phyloP scores from a whole-genome alignment of 2,113 vertebrate species.

The Leucosticte australis region DNA sequence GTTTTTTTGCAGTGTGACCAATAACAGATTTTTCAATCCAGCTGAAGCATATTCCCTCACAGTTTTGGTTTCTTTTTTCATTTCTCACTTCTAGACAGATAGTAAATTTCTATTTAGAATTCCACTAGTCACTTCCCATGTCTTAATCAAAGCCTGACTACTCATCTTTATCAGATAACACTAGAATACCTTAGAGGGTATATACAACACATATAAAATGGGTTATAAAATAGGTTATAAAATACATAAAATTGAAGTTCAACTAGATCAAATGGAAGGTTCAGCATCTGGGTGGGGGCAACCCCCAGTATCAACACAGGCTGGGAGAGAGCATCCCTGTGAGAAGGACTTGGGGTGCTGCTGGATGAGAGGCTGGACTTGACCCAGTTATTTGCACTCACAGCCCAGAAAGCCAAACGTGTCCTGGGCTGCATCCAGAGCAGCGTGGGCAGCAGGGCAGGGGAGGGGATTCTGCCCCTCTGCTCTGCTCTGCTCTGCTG shows the following conservation, averaged over 20 bases:
- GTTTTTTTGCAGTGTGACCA: not conserved
- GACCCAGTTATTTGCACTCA: accelerated
- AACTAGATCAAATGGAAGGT: not conserved
- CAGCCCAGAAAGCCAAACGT: not conserved
- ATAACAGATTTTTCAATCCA: not conserved
- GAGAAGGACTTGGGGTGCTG: not conserved
- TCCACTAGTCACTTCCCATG: not conserved
- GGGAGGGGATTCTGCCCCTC: not conserved
- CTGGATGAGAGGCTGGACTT: not conserved
- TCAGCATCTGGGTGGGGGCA: not conserved
- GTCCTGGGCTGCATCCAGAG: not conserved
- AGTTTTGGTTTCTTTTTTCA: not conserved
- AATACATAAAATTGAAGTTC: not conserved
- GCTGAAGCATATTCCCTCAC: not conserved
- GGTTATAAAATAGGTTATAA: not conserved
- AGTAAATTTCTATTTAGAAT: not conserved
- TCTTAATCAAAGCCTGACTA: not conserved
- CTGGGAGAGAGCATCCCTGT: not conserved
- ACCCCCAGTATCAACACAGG: not conserved
- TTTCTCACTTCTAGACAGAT: not conserved
- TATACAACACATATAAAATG: not conserved
- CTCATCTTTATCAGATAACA: not conserved
- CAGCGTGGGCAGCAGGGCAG: not conserved
- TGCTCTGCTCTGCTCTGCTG: not conserved
- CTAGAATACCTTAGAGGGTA: not conserved